Evolutionary conservation across 2,888 invertebrate species (phyloP), one percentile per base, ranked within the genome.

Genomic region (Nymphalis urticae): DNA sequence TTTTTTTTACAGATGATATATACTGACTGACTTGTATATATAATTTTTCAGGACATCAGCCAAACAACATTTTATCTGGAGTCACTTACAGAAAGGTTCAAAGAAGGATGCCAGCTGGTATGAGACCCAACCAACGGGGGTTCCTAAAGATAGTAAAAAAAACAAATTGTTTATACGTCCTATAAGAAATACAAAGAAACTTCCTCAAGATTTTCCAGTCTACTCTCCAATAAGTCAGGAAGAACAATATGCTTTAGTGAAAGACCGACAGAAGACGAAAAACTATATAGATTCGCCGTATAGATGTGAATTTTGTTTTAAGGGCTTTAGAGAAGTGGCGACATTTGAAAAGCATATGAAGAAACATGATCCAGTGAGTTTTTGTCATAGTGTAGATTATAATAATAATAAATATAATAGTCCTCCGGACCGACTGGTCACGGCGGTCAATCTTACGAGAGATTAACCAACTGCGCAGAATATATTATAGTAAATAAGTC

Each of bases 311-410:
- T 48, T 85, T 53, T 92, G 92, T 72, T 92, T 75, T 51, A 82
- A 84, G 75, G 92, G 91, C 0, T 92, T 88, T 58, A 77, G 91
- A 19, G 84, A 84, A 60, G 68, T 77, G 24, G 62, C 66, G 1
- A 88, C 92, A 0, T 91, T 85, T 68, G 81, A 77, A 50, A 90
- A 89, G 48, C 92, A 92, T 72, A 88, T 92, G 89, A 85, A 80
- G 71, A 92, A 91, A 78, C 92, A 92, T 80, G 85, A 90, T 72
- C 86, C 90, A 70, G 92, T 91, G 69, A 85, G 86, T 68, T 13
- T 53, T 5, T 42, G 16, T n/a, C 4, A 16, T 24, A n/a, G 24
- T 24, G 3, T 24, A 24, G 3, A 27, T 27, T 2, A 27, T 27
- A 27, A 27, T 27, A 5, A 4, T 27, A 27, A 27, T 27, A 27